phyloP scores from a whole-genome alignment of 2,113 vertebrate genomes.

The Toxotes chatareus region DNA sequence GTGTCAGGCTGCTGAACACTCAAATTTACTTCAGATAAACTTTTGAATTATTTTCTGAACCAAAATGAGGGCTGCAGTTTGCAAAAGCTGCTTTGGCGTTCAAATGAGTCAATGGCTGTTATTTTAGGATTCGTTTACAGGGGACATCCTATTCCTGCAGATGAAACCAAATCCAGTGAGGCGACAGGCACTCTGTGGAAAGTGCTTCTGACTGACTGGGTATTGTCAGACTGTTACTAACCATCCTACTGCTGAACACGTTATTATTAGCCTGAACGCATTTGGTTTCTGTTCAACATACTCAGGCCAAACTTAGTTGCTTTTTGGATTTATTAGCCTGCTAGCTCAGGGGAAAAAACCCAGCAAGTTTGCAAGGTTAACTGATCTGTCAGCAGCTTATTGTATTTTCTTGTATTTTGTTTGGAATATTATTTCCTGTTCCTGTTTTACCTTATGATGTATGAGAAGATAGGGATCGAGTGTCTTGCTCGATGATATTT shows the following conservation, averaged over 20 bases:
- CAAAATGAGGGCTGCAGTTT: background rate
- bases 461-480: too few relatives aligned
- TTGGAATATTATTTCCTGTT: too few relatives aligned
- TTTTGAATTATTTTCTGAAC: background rate
- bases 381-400: background rate
- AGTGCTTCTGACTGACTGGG: background rate
- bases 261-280: too few relatives aligned
- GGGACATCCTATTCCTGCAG: background rate
- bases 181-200: background rate
- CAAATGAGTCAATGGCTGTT: background rate
- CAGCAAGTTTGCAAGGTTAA: too few relatives aligned
- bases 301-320: background rate
- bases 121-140: background rate
- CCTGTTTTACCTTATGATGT: background rate
- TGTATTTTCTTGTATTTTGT: too few relatives aligned
- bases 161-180: constrained; percentile 12
- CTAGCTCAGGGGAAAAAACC: background rate
- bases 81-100: background rate
- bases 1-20: background rate
- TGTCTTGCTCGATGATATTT: too few relatives aligned
- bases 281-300: background rate
- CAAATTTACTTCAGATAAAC: background rate
- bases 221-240: background rate
- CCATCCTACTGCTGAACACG: background rate
- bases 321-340: background rate